phyloP scores from a whole-genome alignment of 2,113 vertebrate species.

The Stictonetta naevosa region DNA sequence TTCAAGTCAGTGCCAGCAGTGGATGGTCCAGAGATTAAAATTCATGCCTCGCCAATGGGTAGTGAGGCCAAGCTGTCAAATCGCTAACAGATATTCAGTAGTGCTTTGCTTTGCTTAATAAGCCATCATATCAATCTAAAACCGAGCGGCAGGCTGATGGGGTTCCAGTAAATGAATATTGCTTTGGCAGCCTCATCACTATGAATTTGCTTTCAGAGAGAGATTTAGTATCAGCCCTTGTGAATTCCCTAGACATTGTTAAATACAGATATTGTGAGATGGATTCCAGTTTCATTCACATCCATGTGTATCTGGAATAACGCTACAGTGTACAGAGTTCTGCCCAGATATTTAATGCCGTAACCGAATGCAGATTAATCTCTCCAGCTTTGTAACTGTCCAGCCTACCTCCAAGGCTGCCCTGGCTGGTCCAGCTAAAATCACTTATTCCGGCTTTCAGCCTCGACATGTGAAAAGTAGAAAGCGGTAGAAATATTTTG shows the following conservation, averaged over 20 bases:
- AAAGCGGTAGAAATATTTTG: background rate
- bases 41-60: background rate
- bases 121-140: constrained; percentile 53
- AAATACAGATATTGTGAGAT: constrained; percentile 23
- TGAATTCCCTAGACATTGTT: constrained; percentile 20
- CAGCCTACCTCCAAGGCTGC: background rate
- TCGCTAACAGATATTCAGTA: constrained; percentile 54
- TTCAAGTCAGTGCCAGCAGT: background rate
- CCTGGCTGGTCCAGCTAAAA: background rate
- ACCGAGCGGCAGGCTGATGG: constrained; percentile 36
- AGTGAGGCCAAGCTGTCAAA: constrained; percentile 21
- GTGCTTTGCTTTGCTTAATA: constrained; percentile 59
- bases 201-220: constrained; percentile 11
- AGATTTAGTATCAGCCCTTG: constrained; percentile 33
- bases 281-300: constrained; percentile 44
- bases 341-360: background rate
- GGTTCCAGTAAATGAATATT: constrained; percentile 53
- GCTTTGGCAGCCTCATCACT: constrained; percentile 40
- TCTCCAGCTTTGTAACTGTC: background rate
- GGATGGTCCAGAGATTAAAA: constrained; percentile 46
- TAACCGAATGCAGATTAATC: background rate
- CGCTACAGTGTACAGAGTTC: background rate
- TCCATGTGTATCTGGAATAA: background rate
- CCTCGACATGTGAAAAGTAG: background rate
- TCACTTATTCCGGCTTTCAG: background rate